Evolutionary conservation across 2,113 vertebrate species (phyloP).

Genomic region (Macaca nemestrina): DNA sequence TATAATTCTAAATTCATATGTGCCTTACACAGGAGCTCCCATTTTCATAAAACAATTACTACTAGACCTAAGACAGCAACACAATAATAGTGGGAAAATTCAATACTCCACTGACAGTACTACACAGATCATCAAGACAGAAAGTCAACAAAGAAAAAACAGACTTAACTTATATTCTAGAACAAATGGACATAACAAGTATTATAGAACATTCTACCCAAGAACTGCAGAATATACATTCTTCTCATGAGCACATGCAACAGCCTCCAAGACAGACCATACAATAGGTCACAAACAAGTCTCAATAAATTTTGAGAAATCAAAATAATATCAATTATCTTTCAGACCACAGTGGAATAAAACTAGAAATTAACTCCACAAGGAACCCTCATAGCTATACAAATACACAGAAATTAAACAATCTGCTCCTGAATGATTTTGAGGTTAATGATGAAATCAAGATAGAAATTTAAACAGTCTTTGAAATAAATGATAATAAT

Average conservation of each 20-base stretch:
- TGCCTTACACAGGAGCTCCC: not conserved
- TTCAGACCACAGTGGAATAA: not conserved
- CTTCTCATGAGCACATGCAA: not conserved
- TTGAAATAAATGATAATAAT: not conserved
- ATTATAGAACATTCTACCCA: not conserved
- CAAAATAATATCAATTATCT: not conserved
- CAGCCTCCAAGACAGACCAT: not conserved
- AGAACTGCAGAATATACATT: not conserved
- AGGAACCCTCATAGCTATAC: no score
- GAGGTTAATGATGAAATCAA: not conserved
- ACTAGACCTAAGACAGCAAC: no score
- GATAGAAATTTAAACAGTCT: not conserved
- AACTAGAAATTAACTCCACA: not conserved
- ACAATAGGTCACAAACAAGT: not conserved
- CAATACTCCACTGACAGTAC: not conserved
- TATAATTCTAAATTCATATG: not conserved
- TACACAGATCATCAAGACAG: not conserved
- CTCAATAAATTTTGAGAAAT: not conserved
- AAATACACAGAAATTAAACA: not conserved
- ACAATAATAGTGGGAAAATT: not conserved
- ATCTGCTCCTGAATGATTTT: no score
- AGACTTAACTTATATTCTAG: not conserved
- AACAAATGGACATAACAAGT: no score
- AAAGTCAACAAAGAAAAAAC: not conserved
- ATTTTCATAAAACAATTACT: no score